These are phyloP conservation scores for Melanargia galathea DNA, from an alignment of 2,888 invertebrate genomes.

Conservation along the genomic window DNA sequence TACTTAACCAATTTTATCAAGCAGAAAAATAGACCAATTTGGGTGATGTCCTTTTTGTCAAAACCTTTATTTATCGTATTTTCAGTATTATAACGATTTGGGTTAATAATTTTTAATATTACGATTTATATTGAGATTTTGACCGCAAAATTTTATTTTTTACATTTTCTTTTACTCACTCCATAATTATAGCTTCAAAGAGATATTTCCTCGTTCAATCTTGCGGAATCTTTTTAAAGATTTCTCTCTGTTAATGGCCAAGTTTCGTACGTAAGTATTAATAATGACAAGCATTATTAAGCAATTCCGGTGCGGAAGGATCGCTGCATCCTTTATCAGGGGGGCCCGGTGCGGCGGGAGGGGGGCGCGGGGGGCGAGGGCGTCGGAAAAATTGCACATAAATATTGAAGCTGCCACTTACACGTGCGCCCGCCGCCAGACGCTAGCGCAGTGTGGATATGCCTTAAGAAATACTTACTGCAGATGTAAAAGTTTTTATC, in stretches of 20 bases:
- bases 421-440: constrained; percentile 74
- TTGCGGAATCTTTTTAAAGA: background rate
- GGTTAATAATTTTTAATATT: no score
- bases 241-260: constrained; percentile 34
- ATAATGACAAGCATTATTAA: constrained; percentile 68
- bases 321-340: constrained; percentile 77
- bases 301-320: constrained; percentile 63
- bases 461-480: constrained; percentile 17
- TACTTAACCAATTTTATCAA: no score
- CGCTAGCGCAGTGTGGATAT: constrained; percentile 55
- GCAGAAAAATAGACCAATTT: no score
- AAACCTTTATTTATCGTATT: no score
- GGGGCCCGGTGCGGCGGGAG: constrained; percentile 36
- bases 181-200: no score
- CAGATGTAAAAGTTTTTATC: background rate
- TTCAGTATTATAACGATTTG: no score
- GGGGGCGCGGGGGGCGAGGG: constrained; percentile 50
- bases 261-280: constrained; percentile 43
- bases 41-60: no score
- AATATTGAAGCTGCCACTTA: constrained; percentile 83
- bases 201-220: no score
- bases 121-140: no score
- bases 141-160: no score
- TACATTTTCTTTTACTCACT: no score
- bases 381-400: constrained; percentile 82